Percentiles rank a stretch among this genome's conserved stretches.
phyloP scores from a whole-genome alignment of 2,797 vertebrate species.

The Hybognathus amarus region DNA sequence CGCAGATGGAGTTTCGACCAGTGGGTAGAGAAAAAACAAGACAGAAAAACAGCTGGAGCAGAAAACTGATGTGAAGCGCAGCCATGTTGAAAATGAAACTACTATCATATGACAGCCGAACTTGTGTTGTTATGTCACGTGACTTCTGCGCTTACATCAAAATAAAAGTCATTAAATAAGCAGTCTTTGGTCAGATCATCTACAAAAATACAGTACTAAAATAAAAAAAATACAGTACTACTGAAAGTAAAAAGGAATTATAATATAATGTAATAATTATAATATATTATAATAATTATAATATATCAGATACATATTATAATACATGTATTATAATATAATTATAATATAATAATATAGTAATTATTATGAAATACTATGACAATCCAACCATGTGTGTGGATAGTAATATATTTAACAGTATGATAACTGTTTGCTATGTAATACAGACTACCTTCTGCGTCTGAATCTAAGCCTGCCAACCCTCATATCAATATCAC shows the following conservation, averaged over 20 bases:
- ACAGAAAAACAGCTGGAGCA: conserved; percentile 1
- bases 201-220: not conserved
- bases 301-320: no score
- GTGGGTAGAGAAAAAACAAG: conserved; percentile 11
- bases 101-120: not conserved
- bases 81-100: conserved; percentile 20
- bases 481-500: no score
- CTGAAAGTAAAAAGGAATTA: not conserved
- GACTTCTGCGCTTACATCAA: conserved; percentile 1
- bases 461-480: no score
- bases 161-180: conserved; percentile 24
- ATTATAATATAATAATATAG: not conserved
- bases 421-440: no score
- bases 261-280: not conserved
- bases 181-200: not conserved
- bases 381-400: no score
- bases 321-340: not conserved
- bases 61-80: not conserved
- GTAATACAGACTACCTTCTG: no score
- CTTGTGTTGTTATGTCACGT: not conserved
- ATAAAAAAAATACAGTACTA: not conserved
- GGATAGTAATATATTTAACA: no score
- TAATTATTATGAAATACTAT: no score
- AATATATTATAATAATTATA: not conserved
- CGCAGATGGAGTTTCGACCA: conserved; percentile 29